phyloP scores from a whole-genome alignment of 2,113 vertebrate genomes.

The Xyrauchen texanus region DNA sequence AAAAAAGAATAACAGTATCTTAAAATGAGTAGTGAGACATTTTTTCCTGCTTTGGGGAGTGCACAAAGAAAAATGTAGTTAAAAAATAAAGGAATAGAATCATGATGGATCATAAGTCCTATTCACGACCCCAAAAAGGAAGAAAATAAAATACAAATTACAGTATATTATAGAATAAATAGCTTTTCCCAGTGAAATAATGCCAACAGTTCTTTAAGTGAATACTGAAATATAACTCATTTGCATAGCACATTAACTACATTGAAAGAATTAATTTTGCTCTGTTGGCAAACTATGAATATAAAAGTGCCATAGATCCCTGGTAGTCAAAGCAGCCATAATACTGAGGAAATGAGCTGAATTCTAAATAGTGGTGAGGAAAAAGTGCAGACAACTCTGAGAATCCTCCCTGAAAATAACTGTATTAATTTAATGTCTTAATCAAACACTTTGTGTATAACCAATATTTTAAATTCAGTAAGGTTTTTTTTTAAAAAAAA shows the following conservation, averaged over 20 bases:
- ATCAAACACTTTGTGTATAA: conserved; percentile 30
- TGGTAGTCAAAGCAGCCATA: conserved; percentile 10
- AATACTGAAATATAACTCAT: conserved; percentile 21
- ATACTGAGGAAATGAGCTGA: conserved; percentile 22
- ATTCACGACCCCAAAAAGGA: conserved; percentile 15
- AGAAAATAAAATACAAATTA: background rate
- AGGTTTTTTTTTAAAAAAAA: background rate
- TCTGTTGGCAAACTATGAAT: conserved; percentile 44
- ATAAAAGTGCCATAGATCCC: conserved; percentile 3
- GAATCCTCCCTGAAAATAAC: background rate
- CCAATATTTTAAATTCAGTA: conserved; percentile 14
- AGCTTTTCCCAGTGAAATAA: background rate
- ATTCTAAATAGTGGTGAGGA: background rate
- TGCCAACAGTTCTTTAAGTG: conserved; percentile 12
- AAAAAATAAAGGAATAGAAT: conserved; percentile 13
- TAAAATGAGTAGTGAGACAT: background rate
- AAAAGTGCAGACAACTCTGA: background rate
- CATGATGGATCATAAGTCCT: background rate
- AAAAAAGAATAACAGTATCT: background rate
- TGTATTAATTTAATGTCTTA: conserved; percentile 15
- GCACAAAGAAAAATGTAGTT: background rate
- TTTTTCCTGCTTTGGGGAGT: too few relatives aligned
- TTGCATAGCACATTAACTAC: conserved; percentile 29
- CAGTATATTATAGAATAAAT: background rate
- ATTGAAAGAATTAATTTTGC: conserved; percentile 23